Conservation (phyloP, 92 coral and sea anemone genomes). For the Chrysogorgia sp. region DNA sequence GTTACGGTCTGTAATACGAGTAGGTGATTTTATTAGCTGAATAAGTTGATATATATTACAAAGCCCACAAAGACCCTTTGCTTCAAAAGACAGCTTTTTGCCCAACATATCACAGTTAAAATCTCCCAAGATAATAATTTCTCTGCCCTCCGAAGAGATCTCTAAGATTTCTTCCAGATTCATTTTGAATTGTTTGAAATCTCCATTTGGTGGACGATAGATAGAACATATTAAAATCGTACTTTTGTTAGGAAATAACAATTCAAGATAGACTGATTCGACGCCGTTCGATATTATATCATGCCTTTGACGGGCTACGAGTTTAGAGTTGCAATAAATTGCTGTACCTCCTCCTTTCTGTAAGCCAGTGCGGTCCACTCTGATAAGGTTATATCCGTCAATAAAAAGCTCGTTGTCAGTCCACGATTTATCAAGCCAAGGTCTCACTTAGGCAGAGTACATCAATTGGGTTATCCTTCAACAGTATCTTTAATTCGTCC, state of each 20-base stretch:
- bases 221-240: constrained; percentile 31
- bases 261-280: constrained; percentile 52
- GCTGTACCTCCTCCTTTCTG: constrained; percentile 62
- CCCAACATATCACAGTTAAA: no score
- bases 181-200: constrained; percentile 23
- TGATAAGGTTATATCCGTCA: constrained; percentile 41
- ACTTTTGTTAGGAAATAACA: constrained; percentile 24
- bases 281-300: constrained; percentile 35
- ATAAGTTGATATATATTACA: no score
- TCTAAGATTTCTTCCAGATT: no score
- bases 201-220: constrained; percentile 39
- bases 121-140: no score
- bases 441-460: constrained; percentile 50
- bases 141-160: no score
- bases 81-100: no score
- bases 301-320: constrained; percentile 36
- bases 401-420: constrained; percentile 39
- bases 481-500: constrained; percentile 41
- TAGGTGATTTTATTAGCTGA: no score
- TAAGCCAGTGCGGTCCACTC: constrained; percentile 40
- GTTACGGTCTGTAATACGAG: no score
- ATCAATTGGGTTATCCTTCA: constrained; percentile 51
- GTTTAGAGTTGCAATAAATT: constrained; percentile 55
- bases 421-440: constrained; percentile 58
- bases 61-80: no score